Percentiles rank a stretch among this genome's conserved stretches.
phyloP scores from a whole-genome alignment of 1,140 invertebrate species.

The Drosophila takahashii region DNA sequence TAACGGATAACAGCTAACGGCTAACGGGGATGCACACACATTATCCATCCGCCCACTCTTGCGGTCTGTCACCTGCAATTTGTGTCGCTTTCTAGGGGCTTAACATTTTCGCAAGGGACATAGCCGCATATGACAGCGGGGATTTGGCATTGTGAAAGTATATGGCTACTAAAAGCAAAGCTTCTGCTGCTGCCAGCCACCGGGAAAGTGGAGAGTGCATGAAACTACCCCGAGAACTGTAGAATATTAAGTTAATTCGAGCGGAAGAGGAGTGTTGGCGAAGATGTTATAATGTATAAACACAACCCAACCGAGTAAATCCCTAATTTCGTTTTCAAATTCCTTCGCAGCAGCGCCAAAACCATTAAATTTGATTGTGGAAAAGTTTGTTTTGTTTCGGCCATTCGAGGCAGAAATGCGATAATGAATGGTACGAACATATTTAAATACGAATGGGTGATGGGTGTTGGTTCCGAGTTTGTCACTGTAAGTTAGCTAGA shows the following conservation, averaged over 20 bases:
- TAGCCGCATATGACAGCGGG: slow-evolving; percentile 34
- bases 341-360: slow-evolving; percentile 27
- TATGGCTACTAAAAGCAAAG: slow-evolving; percentile 4
- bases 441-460: slow-evolving; percentile 38
- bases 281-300: slow-evolving; percentile 39
- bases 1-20: not conserved
- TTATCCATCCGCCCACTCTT: slow-evolving; percentile 28
- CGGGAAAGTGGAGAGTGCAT: not conserved
- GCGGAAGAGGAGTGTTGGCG: slow-evolving; percentile 26
- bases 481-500: slow-evolving; percentile 25
- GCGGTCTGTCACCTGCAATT: slow-evolving; percentile 49
- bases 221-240: slow-evolving; percentile 8
- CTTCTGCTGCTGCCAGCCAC: too few relatives aligned
- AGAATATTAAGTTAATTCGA: slow-evolving; percentile 47
- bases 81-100: slow-evolving; percentile 48
- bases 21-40: slow-evolving; percentile 13
- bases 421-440: slow-evolving; percentile 26
- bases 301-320: slow-evolving; percentile 29
- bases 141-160: slow-evolving; percentile 26
- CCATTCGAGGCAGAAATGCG: slow-evolving; percentile 25
- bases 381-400: slow-evolving; percentile 35
- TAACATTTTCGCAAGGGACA: slow-evolving; percentile 43
- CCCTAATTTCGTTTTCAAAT: slow-evolving; percentile 33
- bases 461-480: not conserved
- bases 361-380: slow-evolving; percentile 45